Percentiles rank a stretch among this genome's conserved stretches.
phyloP scores from a whole-genome alignment of 1,140 invertebrate genomes.

The Aphelinus atriplicis region DNA sequence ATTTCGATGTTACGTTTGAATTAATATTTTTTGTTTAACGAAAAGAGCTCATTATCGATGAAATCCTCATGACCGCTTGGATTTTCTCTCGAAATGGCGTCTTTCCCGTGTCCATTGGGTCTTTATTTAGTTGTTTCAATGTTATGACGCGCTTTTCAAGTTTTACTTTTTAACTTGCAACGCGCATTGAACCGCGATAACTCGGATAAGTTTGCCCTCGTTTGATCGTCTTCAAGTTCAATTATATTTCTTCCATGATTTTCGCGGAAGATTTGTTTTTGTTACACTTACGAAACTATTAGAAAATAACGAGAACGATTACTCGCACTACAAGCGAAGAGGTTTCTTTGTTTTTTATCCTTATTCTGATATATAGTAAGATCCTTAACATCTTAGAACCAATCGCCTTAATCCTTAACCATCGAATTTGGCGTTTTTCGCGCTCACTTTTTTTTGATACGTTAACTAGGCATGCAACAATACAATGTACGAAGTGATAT shows the following conservation, averaged over 20 bases:
- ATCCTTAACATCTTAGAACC: slow-evolving; percentile 34
- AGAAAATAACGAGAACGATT: slow-evolving; percentile 44
- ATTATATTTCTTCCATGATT: neutral
- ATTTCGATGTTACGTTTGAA: slow-evolving; percentile 1
- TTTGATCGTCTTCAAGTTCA: neutral
- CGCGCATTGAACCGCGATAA: neutral
- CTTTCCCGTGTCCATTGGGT: slow-evolving; percentile 1
- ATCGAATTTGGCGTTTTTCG: slow-evolving; percentile 38
- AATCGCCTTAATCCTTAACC: slow-evolving; percentile 31
- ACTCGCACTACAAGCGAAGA: slow-evolving; percentile 51
- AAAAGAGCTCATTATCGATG: neutral
- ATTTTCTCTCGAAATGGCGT: slow-evolving; percentile 6
- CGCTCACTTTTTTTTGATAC: slow-evolving; percentile 51
- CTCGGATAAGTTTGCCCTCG: neutral
- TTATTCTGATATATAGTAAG: slow-evolving; percentile 41
- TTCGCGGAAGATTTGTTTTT: neutral
- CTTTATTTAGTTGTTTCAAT: neutral
- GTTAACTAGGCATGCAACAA: slow-evolving; percentile 65
- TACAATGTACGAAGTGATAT: slow-evolving; percentile 54
- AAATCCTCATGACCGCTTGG: slow-evolving; percentile 5
- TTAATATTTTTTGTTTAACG: neutral
- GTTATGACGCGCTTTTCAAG: neutral
- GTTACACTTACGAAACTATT: slow-evolving; percentile 24
- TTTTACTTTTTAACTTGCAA: slow-evolving; percentile 3
- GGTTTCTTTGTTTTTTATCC: slow-evolving; percentile 43